These are phyloP conservation scores for Gorsachius goisagi DNA, from an alignment of 2,113 vertebrate genomes.

Conservation along the genomic window DNA sequence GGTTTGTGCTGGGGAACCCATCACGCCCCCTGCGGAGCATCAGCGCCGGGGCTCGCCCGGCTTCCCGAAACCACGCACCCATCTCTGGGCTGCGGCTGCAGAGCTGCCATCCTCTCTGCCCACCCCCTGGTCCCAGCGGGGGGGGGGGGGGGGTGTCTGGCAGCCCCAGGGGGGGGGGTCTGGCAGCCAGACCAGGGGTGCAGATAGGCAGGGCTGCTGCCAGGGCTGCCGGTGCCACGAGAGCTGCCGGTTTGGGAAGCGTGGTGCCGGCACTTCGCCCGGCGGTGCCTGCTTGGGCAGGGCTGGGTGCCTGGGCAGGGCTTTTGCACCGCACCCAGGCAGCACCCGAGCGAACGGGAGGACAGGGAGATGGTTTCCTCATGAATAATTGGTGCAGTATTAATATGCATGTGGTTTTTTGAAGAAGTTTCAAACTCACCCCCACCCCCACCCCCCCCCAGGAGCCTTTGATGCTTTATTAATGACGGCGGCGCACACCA, in stretches of 20 bases:
- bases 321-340: background rate
- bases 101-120: background rate
- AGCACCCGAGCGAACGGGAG: background rate
- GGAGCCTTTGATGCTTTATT: conserved; percentile 52
- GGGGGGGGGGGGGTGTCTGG: no score
- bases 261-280: rapidly evolving
- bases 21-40: background rate
- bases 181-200: background rate
- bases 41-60: background rate
- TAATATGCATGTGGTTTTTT: background rate
- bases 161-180: background rate
- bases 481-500: rapidly evolving
- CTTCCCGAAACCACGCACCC: rapidly evolving
- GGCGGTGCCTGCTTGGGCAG: background rate
- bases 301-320: background rate
- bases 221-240: background rate
- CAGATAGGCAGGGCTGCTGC: background rate
- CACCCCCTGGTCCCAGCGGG: background rate
- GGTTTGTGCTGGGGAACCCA: background rate
- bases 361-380: background rate
- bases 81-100: background rate
- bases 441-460: background rate
- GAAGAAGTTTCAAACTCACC: background rate
- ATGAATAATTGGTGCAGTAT: background rate
- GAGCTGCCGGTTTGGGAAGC: background rate